A percentile compares a stretch with the other conserved stretches of the same genome.
phyloP scores from a whole-genome alignment of 2,113 vertebrate genomes.

The Gobio gobio region DNA sequence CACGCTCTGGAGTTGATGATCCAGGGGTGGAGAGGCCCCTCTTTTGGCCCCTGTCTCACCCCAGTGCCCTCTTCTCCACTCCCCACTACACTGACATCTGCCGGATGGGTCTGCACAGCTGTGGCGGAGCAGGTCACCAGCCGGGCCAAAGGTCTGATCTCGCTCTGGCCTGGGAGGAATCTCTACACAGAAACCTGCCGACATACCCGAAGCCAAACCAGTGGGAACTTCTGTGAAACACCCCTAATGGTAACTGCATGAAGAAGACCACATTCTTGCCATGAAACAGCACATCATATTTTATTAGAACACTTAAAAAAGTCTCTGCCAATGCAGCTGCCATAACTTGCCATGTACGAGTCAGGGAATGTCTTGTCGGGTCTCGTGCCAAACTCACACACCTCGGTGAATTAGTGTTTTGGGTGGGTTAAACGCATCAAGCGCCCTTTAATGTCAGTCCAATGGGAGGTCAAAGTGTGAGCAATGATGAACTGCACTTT shows the following conservation, averaged over 20 bases:
- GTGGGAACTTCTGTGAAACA: neutral
- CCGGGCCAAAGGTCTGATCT: conserved; percentile 71
- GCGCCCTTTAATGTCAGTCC: neutral
- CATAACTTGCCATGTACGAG: neutral
- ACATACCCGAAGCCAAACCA: conserved; percentile 36
- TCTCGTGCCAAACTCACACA: neutral
- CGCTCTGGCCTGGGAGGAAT: conserved; percentile 28
- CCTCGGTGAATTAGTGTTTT: neutral
- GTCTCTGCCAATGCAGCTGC: conserved; percentile 14
- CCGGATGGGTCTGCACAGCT: conserved; percentile 78
- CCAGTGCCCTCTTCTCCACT: conserved; percentile 41
- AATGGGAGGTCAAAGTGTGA: conserved; percentile 23
- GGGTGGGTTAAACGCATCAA: conserved; percentile 12
- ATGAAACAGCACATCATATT: conserved; percentile 18
- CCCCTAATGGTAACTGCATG: neutral
- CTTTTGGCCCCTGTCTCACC: conserved; percentile 49
- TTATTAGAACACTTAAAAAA: neutral
- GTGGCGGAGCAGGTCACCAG: conserved; percentile 69
- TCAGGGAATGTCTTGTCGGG: conserved; percentile 13
- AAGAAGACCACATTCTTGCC: neutral
- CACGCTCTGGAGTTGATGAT: conserved; percentile 36
- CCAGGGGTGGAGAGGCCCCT: conserved; percentile 37
- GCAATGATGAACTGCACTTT: neutral
- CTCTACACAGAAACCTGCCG: conserved; percentile 39
- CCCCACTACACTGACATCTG: conserved; percentile 70